Percentiles rank a stretch among this genome's conserved stretches.
These are phyloP conservation scores for Anabacerthia variegaticeps DNA, from an alignment of 2,797 vertebrate species.

Conservation along the genomic window DNA sequence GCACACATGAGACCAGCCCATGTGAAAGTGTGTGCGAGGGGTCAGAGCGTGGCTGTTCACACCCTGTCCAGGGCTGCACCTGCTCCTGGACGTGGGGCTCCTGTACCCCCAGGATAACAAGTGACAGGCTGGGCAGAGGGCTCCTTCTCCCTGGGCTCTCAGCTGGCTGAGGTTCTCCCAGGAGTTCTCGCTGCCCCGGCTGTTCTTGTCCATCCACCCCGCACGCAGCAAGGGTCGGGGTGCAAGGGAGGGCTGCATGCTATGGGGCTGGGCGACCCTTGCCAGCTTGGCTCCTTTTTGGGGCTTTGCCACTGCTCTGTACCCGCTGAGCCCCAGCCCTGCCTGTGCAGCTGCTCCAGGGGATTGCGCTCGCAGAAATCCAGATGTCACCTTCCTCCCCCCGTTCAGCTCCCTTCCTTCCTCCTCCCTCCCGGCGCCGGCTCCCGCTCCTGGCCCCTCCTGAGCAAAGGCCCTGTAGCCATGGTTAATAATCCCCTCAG, in stretches of 20 bases:
- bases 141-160: not conserved
- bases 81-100: not conserved
- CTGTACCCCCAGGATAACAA: accelerated
- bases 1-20: accelerated
- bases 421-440: not conserved
- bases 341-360: not conserved
- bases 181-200: not conserved
- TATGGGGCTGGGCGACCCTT: accelerated
- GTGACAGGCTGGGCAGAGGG: not conserved
- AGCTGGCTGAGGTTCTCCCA: conserved; percentile 8
- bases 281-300: not conserved
- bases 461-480: conserved; percentile 59
- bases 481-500: conserved; percentile 64
- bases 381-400: conserved; percentile 51
- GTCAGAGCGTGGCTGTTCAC: not conserved
- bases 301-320: not conserved
- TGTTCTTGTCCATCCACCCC: not conserved
- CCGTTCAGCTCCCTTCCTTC: conserved; percentile 38
- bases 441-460: not conserved
- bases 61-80: not conserved
- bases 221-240: accelerated
- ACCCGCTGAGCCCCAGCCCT: accelerated
- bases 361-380: not conserved
- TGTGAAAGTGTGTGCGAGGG: accelerated
- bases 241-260: accelerated